Conservation (phyloP, 2,888 invertebrate species). For the Molanna angustata region DNA sequence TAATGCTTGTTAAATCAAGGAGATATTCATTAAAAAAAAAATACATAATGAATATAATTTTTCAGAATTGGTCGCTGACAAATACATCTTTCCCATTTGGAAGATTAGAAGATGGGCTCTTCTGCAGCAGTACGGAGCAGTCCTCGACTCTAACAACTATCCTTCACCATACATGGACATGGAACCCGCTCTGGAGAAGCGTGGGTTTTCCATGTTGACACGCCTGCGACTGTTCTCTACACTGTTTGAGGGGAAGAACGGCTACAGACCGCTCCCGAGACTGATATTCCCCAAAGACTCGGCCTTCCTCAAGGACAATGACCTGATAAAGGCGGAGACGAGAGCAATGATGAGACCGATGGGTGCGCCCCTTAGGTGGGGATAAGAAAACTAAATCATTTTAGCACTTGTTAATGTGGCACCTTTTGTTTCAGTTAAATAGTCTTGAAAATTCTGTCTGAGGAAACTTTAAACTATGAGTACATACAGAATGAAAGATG, state of each 20-base stretch:
- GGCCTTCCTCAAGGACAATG: constrained; percentile 33
- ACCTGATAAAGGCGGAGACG: constrained; percentile 42
- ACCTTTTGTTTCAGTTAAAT: too few relatives aligned
- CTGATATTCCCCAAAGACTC: constrained; percentile 26
- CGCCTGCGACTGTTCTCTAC: constrained; percentile 47
- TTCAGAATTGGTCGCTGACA: constrained; percentile 7
- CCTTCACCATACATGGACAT: not conserved
- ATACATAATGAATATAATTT: not conserved
- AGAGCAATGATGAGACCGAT: constrained; percentile 42
- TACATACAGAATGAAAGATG: too few relatives aligned
- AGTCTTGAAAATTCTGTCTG: too few relatives aligned
- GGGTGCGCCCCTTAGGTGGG: constrained; percentile 52
- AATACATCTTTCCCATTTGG: constrained; percentile 9
- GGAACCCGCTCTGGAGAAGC: constrained; percentile 36
- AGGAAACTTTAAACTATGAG: too few relatives aligned
- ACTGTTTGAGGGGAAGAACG: constrained; percentile 42
- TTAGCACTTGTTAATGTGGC: too few relatives aligned
- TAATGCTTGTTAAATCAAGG: too few relatives aligned
- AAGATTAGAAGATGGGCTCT: constrained; percentile 10
- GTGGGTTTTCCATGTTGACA: constrained; percentile 46
- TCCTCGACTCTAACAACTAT: constrained; percentile 1
- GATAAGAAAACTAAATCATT: too few relatives aligned
- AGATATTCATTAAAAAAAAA: not conserved
- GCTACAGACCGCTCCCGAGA: constrained; percentile 37
- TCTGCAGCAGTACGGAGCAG: constrained; percentile 6